Percentiles rank a stretch among this genome's conserved stretches.
These are phyloP conservation scores for Hemitrygon akajei DNA, from an alignment of 2,797 vertebrate genomes.

Conservation along the genomic window DNA sequence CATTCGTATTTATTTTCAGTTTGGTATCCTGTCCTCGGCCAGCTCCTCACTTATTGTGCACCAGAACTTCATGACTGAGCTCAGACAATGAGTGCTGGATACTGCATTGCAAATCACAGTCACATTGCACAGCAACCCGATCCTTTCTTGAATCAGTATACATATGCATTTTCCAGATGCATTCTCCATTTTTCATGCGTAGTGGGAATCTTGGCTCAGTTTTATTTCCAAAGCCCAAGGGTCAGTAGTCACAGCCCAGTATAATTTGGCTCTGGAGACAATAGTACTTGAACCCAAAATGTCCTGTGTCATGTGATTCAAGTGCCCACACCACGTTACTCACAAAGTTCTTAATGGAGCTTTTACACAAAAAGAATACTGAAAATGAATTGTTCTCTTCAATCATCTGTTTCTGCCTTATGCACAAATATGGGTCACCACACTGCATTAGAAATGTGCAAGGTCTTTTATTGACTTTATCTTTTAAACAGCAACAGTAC, in stretches of 20 bases:
- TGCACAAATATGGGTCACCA: background rate
- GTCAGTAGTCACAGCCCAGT: background rate
- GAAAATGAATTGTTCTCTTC: conserved; percentile 9
- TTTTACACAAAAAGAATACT: background rate
- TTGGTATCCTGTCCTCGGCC: background rate
- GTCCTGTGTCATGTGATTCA: background rate
- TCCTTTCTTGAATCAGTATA: background rate
- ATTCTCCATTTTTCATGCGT: background rate
- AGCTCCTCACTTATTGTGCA: background rate
- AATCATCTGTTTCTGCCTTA: background rate
- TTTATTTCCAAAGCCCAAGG: background rate
- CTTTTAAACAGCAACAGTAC: background rate
- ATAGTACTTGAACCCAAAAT: background rate
- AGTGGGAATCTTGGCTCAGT: background rate
- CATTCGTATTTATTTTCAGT: background rate
- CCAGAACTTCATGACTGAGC: background rate
- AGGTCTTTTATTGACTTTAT: background rate
- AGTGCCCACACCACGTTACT: background rate
- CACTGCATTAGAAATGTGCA: background rate
- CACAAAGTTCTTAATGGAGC: background rate
- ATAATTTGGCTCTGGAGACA: background rate
- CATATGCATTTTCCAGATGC: background rate
- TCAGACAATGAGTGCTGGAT: background rate
- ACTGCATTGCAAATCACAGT: background rate
- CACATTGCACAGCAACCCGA: background rate